Base-by-base conservation (phyloP, 2,888 invertebrate genomes). In the Aleiodes leptofemur region DNA sequence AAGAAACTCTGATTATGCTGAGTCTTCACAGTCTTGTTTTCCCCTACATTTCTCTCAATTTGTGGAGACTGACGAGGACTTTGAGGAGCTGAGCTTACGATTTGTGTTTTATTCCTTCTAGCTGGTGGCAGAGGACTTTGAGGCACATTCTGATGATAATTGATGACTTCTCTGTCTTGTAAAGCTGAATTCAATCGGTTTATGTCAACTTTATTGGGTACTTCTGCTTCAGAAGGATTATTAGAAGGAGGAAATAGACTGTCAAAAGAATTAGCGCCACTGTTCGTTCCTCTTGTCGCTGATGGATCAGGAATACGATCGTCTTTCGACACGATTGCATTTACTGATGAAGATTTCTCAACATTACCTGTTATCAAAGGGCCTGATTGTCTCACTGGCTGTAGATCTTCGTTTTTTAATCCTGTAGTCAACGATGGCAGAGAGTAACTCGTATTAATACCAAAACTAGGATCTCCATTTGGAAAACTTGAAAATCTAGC, bases 401-500 rank as follows among this genome's bases (percentile, higher is more conserved):
- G 16, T n/a, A 57, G 50, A 31, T 75, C 23, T 48, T 74, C 69
- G 7, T 38, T 55, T 31, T 38, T 57, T 0, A 69, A 1, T 53
- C 38, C 38, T 53, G 29, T 16, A 6, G 50, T 23, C 23, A 51
- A 16, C 38, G 74, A 51, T 23, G 69, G 14, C 8, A 74, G 23
- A 0, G 74, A 8, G 34, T 55, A 64, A 55, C 75, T 69, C 55
- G 29, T 64, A 11, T 74, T 43, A 16, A 81, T 76, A 9, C 75
- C 80, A 4, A 86, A 78, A 38, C 79, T 86, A 0, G 87, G 87
- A 72, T 88, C 87, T 6, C 88, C 87, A 56, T 88, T 87, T 4
- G 87, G 87, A 50, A 87, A 88, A 75, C 83, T 88, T 6, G 85
- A 85, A 72, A 85, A 83, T 72, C 83, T 80, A 1, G 88, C 88